phyloP scores from a whole-genome alignment of 2,113 vertebrate genomes.

The Centropus unirufus region DNA sequence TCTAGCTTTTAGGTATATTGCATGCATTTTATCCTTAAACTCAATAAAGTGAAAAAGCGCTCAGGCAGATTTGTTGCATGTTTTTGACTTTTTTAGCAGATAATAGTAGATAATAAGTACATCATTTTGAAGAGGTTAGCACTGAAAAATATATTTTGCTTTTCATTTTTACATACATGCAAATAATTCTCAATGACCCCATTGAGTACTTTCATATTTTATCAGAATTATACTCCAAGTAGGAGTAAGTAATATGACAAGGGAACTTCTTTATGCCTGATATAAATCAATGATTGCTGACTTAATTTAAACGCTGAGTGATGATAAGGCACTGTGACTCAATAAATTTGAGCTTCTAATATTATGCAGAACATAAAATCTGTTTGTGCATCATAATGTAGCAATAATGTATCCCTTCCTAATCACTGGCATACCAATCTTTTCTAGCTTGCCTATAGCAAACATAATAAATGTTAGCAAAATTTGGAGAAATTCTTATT shows the following conservation, averaged over 20 bases:
- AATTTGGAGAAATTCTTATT: conserved; percentile 66
- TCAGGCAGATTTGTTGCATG: conserved; percentile 7
- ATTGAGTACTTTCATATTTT: conserved; percentile 14
- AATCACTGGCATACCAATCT: conserved; percentile 67
- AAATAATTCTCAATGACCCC: conserved; percentile 64
- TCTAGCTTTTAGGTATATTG: neutral
- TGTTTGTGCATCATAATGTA: conserved; percentile 71
- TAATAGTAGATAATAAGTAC: neutral
- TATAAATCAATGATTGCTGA: conserved; percentile 64
- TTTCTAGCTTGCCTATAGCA: conserved; percentile 69
- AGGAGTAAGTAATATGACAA: conserved; percentile 61
- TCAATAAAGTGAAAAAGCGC: neutral
- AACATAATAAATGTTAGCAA: conserved; percentile 72
- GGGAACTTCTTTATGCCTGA: conserved; percentile 54
- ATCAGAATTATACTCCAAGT: conserved; percentile 40
- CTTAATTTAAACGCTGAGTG: conserved; percentile 71
- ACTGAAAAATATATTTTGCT: neutral
- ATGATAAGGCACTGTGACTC: conserved; percentile 65
- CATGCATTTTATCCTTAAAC: neutral
- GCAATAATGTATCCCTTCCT: conserved; percentile 67
- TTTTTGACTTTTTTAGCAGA: neutral
- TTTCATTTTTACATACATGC: neutral
- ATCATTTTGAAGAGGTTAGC: conserved; percentile 25
- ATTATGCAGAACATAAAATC: conserved; percentile 75
- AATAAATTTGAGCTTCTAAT: conserved; percentile 72